These are phyloP conservation scores for Congeria kusceri DNA, from an alignment of 2,888 invertebrate species.

Conservation along the genomic window DNA sequence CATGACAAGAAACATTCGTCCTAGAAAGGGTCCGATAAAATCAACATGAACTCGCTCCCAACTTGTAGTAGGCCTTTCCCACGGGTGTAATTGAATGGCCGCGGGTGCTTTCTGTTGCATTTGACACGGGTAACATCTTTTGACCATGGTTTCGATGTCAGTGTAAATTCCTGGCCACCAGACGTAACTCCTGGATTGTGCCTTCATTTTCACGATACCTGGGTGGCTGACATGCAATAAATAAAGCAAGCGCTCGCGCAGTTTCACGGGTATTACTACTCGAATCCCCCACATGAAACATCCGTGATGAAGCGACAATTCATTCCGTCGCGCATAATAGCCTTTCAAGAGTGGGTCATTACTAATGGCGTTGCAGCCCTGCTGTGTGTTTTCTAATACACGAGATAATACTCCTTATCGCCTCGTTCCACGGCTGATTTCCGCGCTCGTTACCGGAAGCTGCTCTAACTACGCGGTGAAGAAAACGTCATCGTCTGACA, in stretches of 20 bases:
- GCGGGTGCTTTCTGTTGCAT: constrained; percentile 54
- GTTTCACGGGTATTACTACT: constrained; percentile 57
- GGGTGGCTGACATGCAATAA: constrained; percentile 72
- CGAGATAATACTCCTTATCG: constrained; percentile 41
- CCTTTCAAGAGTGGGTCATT: constrained; percentile 27
- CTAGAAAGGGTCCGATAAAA: constrained; percentile 71
- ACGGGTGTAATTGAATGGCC: constrained; percentile 66
- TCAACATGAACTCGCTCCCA: constrained; percentile 70
- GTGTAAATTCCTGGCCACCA: constrained; percentile 74
- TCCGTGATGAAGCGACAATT: constrained; percentile 39
- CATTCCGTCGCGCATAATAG: constrained; percentile 24
- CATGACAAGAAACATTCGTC: constrained; percentile 72
- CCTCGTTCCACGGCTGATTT: constrained; percentile 44
- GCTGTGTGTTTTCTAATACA: constrained; percentile 20
- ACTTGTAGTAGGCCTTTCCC: constrained; percentile 66
- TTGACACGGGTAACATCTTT: constrained; percentile 42
- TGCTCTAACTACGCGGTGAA: constrained; percentile 35
- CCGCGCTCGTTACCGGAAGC: constrained; percentile 43
- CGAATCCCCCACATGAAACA: constrained; percentile 52
- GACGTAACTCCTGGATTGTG: constrained; percentile 69
- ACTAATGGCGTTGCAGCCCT: constrained; percentile 24
- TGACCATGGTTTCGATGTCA: constrained; percentile 68
- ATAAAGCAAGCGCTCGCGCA: constrained; percentile 41
- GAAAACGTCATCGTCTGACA: constrained; percentile 27
- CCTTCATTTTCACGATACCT: constrained; percentile 69